Percentiles rank a stretch among this genome's conserved stretches.
Evolutionary conservation across 2,888 invertebrate genomes (phyloP).

Genomic region (Bellardia pandia): DNA sequence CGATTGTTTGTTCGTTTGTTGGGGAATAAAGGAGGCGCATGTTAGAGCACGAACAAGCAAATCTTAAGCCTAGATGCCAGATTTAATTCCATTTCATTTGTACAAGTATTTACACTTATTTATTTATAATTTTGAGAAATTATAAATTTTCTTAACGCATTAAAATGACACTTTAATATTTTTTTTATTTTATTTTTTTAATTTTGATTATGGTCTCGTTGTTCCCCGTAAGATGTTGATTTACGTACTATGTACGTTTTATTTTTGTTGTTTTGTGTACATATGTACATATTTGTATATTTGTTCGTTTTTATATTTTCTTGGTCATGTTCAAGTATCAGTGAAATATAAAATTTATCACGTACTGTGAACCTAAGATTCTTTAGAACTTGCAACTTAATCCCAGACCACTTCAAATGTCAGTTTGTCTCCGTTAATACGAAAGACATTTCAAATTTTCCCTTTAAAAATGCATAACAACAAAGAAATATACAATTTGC

Average conservation of each 20-base stretch:
- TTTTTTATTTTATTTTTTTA: constrained; percentile 1
- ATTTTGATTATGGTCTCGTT: constrained; percentile 11
- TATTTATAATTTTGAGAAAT: constrained; percentile 51
- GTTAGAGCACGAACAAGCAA: background rate
- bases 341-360: constrained; percentile 71
- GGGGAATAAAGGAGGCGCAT: constrained; percentile 14
- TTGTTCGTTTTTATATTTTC: constrained; percentile 23
- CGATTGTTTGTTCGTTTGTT: constrained; percentile 6
- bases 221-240: constrained; percentile 48
- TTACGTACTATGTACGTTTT: constrained; percentile 6
- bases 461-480: constrained; percentile 12
- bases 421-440: constrained; percentile 59
- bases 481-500: constrained; percentile 14
- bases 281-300: background rate
- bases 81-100: constrained; percentile 39
- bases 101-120: constrained; percentile 10
- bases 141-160: constrained; percentile 67
- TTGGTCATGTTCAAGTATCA: constrained; percentile 67
- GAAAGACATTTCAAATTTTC: constrained; percentile 54
- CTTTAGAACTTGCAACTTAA: constrained; percentile 69
- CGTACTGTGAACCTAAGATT: constrained; percentile 70
- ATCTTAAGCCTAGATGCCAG: constrained; percentile 44
- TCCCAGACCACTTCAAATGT: constrained; percentile 71
- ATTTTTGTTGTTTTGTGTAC: background rate
- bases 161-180: constrained; percentile 55